phyloP scores from a whole-genome alignment of 2,888 invertebrate genomes.

The Agriopis leucophaearia region DNA sequence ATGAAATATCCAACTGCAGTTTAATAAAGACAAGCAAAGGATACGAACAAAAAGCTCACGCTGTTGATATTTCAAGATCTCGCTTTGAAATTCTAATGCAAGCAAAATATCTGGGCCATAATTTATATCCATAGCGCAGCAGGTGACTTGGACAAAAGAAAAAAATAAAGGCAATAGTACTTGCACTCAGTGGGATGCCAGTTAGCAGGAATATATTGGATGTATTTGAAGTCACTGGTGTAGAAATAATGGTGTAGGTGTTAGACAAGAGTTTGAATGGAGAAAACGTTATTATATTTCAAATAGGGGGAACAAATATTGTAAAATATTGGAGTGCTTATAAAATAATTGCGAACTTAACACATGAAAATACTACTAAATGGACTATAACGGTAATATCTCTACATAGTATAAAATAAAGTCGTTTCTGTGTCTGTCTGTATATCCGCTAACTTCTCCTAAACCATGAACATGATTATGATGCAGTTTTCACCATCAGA shows the following conservation, averaged over 20 bases:
- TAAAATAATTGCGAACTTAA: not conserved
- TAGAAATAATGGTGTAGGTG: slow-evolving; percentile 37
- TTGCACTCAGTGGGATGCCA: slow-evolving; percentile 52
- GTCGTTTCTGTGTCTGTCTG: too few species aligned
- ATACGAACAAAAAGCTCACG: slow-evolving; percentile 22
- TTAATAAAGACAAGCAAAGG: slow-evolving; percentile 12
- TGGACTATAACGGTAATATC: too few species aligned
- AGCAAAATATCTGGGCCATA: slow-evolving; percentile 57
- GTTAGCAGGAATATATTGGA: slow-evolving; percentile 47
- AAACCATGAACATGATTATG: too few species aligned
- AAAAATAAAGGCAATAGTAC: slow-evolving; percentile 47
- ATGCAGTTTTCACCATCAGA: too few species aligned
- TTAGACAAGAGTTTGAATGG: slow-evolving; percentile 24
- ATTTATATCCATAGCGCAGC: slow-evolving; percentile 66
- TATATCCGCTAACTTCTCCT: too few species aligned
- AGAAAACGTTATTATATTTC: slow-evolving; percentile 16
- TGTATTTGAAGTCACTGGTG: slow-evolving; percentile 31
- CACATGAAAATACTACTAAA: not conserved
- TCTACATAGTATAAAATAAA: too few species aligned
- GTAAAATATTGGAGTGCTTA: slow-evolving; percentile 2
- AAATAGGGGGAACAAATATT: slow-evolving; percentile 3
- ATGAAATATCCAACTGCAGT: not conserved
- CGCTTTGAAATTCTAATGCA: slow-evolving; percentile 43
- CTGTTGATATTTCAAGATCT: slow-evolving; percentile 37
- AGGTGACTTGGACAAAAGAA: slow-evolving; percentile 56